Evolutionary conservation across 2,888 invertebrate species (phyloP).

Genomic region (Pachycephus smyrnensis): DNA sequence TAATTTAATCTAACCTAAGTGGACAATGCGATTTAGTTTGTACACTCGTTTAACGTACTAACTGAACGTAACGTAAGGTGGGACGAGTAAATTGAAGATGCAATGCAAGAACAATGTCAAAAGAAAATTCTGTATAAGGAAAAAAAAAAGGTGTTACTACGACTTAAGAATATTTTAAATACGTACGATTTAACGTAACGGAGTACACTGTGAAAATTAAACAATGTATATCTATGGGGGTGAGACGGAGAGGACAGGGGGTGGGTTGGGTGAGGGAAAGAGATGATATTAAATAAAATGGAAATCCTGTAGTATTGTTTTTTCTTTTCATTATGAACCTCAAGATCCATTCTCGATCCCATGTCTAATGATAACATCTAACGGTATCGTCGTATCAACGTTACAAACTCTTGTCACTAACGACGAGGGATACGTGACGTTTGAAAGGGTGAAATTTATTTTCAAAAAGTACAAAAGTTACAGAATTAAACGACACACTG

Average conservation of each 20-base stretch:
- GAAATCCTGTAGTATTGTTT: slow-evolving; percentile 2
- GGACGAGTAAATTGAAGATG: slow-evolving; percentile 17
- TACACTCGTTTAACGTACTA: neutral
- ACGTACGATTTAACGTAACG: slow-evolving; percentile 31
- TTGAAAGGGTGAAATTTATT: slow-evolving; percentile 40
- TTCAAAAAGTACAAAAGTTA: slow-evolving; percentile 51
- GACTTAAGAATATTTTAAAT: slow-evolving; percentile 51
- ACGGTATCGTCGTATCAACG: neutral
- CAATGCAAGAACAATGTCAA: slow-evolving; percentile 39
- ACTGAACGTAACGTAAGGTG: neutral
- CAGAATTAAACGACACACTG: slow-evolving; percentile 28
- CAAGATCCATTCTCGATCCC: neutral
- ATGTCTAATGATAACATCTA: neutral
- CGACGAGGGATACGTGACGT: slow-evolving; percentile 12
- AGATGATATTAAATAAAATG: slow-evolving; percentile 39
- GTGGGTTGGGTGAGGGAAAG: slow-evolving; percentile 21
- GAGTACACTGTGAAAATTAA: slow-evolving; percentile 17
- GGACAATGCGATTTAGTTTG: neutral
- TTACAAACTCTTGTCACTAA: neutral
- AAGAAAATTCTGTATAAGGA: slow-evolving; percentile 28
- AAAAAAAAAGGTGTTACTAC: slow-evolving; percentile 34
- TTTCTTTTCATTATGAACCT: neutral
- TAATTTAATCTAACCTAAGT: neutral
- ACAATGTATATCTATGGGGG: slow-evolving; percentile 35
- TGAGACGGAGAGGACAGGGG: neutral